Evolutionary conservation across 2,888 invertebrate species (phyloP), one percentile per base, ranked within the genome.

Genomic region (Apotomis turbidana): DNA sequence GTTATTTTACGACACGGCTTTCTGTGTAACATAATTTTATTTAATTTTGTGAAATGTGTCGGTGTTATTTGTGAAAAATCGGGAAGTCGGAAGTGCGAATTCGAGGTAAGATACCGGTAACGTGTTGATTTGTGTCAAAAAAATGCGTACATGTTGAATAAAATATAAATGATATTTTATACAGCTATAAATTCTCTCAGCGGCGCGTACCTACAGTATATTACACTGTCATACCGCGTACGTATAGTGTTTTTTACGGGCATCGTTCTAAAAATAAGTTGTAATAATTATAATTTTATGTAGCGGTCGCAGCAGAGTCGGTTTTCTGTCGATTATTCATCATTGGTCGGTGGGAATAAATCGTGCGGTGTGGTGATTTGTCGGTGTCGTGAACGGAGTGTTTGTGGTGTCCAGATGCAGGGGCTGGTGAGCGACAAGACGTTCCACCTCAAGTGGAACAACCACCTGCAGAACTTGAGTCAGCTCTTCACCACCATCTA

Each of bases 401-500:
- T 85, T 81, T 89, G 89, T 90, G 89, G 87, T 86, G 88, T 90
- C 86, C 91, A 94, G 94, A 93, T 93, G 93, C 93, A 93, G 93
- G 90, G 90, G 87, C 85, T 93, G 89, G 94, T 94, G 94, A 94
- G 94, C 83, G 94, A 95, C 78, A 95, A 95, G 89, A 95, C 95
- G 85, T 95, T 95, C 90, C 95, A 95, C 89, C 89, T 95, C 78
- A 95, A 95, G 83, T 95, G 95, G 95, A 96, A 96, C 90, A 95
- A 95, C 93, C 95, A 96, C 88, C 93, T 96, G 86, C 95, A 95
- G 85, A 96, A 96, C 89, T 86, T 96, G 79, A 95, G 95, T 82
- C 95, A 95, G 85, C 92, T 96, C 86, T 95, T 96, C 88, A 95
- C 95, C 79, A 94, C 94, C 74, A 93, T 96, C 79, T 96, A 96